phyloP scores from a whole-genome alignment of 1,140 invertebrate species.

The Matsumurasca onukii region DNA sequence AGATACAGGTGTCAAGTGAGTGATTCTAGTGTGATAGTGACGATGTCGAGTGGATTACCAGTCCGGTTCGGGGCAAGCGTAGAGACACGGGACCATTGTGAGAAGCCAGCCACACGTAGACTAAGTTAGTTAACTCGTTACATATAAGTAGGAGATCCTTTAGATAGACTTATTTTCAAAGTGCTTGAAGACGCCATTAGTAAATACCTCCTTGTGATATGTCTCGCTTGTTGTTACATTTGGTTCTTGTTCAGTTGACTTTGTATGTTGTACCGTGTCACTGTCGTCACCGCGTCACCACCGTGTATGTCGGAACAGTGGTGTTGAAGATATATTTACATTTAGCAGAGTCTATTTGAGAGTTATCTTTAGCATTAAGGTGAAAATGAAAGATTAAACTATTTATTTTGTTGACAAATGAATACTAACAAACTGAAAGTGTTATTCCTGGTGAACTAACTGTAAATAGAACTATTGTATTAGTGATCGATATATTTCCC shows the following conservation, averaged over 20 bases:
- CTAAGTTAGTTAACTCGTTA: slow-evolving; percentile 4
- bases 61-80: background rate
- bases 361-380: slow-evolving; percentile 13
- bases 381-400: background rate
- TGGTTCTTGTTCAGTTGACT: background rate
- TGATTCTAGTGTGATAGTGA: no score
- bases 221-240: background rate
- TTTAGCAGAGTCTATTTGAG: slow-evolving; percentile 3
- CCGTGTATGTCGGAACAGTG: background rate
- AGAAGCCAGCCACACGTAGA: background rate
- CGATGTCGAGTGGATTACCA: no score
- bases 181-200: slow-evolving; percentile 4
- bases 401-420: slow-evolving; percentile 12
- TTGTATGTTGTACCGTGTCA: slow-evolving; percentile 12
- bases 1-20: no score
- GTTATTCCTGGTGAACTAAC: slow-evolving; percentile 1
- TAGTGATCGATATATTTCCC: slow-evolving; percentile 5
- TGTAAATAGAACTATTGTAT: slow-evolving; percentile 8
- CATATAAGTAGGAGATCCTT: background rate
- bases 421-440: background rate
- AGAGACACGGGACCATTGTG: background rate
- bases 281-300: no score
- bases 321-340: slow-evolving; percentile 7
- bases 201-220: slow-evolving; percentile 8
- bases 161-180: slow-evolving; percentile 18